Base-by-base conservation (phyloP, 2,113 vertebrate species). In the Callaeas wilsoni region DNA sequence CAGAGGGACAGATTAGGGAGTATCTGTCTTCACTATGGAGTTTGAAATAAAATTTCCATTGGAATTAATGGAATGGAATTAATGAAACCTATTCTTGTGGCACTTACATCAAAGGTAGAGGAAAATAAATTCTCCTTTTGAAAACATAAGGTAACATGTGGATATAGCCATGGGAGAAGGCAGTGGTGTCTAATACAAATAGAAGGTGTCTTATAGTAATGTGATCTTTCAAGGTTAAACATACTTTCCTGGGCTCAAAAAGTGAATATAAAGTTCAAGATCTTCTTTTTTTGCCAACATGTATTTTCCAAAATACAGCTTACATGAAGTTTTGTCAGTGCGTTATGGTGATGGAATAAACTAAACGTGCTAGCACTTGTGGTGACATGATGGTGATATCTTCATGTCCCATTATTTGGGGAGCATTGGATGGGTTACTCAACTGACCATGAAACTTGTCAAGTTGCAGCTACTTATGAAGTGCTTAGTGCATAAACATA, bases 301-400 rank as follows among this genome's bases (percentile, higher is more conserved):
- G 3, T 46, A 27, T 69, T 84, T 91, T 80, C 33, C 26, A 49
- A 84, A 92, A 81, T 35, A 42, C 0, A 6, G 10, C 18, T 71
- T 89, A 50, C 12, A 49, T 14, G 37, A 81, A 30, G 16, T 53
- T 77, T 57, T 62, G 13, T 60, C 15, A 6, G 12, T 65, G 33
- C 15, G 29, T 78, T 21, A 30, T 32, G 27, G 22, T 81, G 32
- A 41, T 59, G n/a, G 22, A 59, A 63, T 29, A 4, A 69, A n/a
- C 11, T 19, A 57, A 62, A 32, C 39, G 37, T 13, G 2, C 27
- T 80, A 42, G 9, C 0, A 1, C 1, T 81, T 3, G 15, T 21
- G 13, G 16, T 75, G 32, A 20, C 35, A 14, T 6, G 22, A 12
- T 14, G 33, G 16, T 56, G 30, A 4, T 64, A 17, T 27, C 53